phyloP scores from a whole-genome alignment of 1,140 invertebrate genomes.

The Scaptodrosophila lebanonensis region DNA sequence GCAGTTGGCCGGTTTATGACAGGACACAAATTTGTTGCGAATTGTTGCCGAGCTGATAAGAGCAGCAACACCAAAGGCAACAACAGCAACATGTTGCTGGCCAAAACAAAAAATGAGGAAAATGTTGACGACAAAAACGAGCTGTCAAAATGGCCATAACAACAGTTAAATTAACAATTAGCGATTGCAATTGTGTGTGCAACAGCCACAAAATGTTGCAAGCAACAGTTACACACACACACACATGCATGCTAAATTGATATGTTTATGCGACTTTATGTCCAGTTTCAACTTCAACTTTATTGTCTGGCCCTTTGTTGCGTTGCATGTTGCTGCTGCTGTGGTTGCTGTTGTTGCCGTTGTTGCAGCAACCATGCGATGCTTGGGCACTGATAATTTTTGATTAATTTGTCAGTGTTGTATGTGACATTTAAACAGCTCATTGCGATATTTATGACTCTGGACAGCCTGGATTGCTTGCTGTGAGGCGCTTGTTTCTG shows the following conservation, averaged over 20 bases:
- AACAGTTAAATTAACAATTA: constrained; percentile 67
- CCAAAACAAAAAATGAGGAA: constrained; percentile 27
- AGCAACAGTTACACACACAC: constrained; percentile 15
- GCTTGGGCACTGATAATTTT: constrained; percentile 68
- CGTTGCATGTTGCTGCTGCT: constrained; percentile 33
- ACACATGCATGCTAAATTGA: constrained; percentile 65
- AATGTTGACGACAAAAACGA: constrained; percentile 15
- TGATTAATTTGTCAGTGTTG: constrained; percentile 75
- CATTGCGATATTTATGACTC: constrained; percentile 73
- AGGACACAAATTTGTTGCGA: constrained; percentile 66
- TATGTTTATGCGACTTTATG: constrained; percentile 62
- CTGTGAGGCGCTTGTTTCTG: constrained; percentile 36
- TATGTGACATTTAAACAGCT: constrained; percentile 72
- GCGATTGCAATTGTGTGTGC: constrained; percentile 14
- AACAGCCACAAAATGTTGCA: constrained; percentile 62
- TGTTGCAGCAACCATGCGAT: constrained; percentile 25
- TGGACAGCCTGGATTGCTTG: constrained; percentile 11
- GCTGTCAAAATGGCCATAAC: constrained; percentile 64
- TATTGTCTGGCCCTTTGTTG: constrained; percentile 28
- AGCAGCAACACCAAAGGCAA: constrained; percentile 4
- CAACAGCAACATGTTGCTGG: constrained; percentile 50
- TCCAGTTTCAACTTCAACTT: constrained; percentile 25
- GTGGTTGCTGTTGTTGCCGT: constrained; percentile 23
- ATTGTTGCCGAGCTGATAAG: constrained; percentile 41
- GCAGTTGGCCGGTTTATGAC: constrained; percentile 64